phyloP scores from a whole-genome alignment of 2,113 vertebrate genomes.

The Pseudolaguvia tuberculata region DNA sequence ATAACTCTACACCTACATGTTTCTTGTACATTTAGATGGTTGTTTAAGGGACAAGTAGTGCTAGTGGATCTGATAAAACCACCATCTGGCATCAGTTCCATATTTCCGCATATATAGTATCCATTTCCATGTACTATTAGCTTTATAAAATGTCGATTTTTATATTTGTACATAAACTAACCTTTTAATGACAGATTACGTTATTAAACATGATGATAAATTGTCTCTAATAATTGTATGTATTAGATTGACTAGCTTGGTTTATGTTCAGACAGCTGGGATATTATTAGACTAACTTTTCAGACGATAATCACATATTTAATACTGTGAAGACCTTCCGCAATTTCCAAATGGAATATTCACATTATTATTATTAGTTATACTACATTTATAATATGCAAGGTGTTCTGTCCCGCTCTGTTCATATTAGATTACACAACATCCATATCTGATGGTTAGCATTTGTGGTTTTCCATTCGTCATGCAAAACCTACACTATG shows the following conservation, averaged over 20 bases:
- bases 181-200: background rate
- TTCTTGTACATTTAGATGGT: too few species aligned
- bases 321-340: too few species aligned
- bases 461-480: background rate
- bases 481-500: background rate
- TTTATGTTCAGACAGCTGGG: background rate
- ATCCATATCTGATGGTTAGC: background rate
- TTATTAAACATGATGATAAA: background rate
- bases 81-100: too few species aligned
- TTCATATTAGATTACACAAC: too few species aligned
- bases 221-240: background rate
- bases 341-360: too few species aligned
- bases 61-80: too few species aligned
- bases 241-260: background rate
- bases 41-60: too few species aligned
- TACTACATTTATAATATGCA: background rate
- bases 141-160: too few species aligned
- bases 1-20: too few species aligned
- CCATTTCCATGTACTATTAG: too few species aligned
- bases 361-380: background rate
- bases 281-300: background rate
- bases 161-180: background rate
- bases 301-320: background rate
- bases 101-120: too few species aligned
- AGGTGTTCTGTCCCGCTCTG: background rate